Percentiles rank a stretch among this genome's conserved stretches.
phyloP scores from a whole-genome alignment of 2,888 invertebrate genomes.

The Limulus polyphemus region DNA sequence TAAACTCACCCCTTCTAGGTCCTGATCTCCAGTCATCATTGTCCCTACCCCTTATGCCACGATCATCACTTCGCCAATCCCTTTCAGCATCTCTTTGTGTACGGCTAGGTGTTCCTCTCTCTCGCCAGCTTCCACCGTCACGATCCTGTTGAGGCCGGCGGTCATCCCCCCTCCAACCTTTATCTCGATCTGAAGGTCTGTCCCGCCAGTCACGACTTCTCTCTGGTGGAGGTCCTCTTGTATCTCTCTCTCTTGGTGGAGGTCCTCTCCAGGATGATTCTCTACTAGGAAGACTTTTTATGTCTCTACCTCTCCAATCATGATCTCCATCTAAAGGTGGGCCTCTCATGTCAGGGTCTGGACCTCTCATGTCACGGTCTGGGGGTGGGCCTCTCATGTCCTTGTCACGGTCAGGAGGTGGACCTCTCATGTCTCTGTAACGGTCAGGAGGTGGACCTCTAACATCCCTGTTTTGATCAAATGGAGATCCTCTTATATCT shows the following conservation, averaged over 20 bases:
- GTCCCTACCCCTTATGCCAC: not conserved
- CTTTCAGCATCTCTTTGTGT: conserved; percentile 1
- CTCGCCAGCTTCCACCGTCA: not conserved
- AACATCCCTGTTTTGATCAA: no score
- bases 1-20: not conserved
- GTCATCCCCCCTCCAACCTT: not conserved
- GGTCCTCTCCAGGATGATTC: no score
- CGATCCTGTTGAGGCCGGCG: not conserved
- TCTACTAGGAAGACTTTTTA: no score
- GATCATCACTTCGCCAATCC: conserved; percentile 1
- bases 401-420: not conserved
- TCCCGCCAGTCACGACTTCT: no score
- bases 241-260: no score
- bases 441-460: no score
- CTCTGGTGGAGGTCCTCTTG: no score
- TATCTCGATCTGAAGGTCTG: not conserved
- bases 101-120: conserved; percentile 1
- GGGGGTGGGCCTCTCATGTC: not conserved
- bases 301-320: no score
- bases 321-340: no score
- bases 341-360: not conserved
- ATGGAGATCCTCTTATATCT: no score
- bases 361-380: conserved; percentile 1
- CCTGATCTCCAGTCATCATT: not conserved
- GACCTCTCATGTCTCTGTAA: no score